Conservation (phyloP, 2,113 vertebrate genomes). For the Notarius quadriscutis region DNA sequence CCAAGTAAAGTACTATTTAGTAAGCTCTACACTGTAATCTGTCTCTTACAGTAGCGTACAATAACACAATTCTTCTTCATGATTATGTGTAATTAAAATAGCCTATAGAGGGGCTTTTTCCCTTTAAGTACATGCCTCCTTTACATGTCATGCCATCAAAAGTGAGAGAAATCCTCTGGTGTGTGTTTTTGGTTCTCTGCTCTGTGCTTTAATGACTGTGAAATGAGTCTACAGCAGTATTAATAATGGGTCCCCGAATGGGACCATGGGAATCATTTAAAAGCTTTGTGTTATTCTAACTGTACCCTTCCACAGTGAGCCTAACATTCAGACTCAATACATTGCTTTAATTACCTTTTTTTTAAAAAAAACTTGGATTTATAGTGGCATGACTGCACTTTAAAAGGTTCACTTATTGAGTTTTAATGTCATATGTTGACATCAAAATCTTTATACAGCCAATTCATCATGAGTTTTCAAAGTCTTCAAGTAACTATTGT, state of each 20-base stretch:
- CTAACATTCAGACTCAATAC: neutral
- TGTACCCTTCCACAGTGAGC: neutral
- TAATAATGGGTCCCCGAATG: conserved; percentile 6
- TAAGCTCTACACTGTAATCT: neutral
- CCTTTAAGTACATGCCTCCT: neutral
- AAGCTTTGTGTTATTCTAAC: neutral
- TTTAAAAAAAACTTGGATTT: neutral
- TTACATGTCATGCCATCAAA: conserved; percentile 6
- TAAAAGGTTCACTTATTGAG: neutral
- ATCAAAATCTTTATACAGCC: neutral
- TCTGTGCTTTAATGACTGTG: conserved; percentile 17
- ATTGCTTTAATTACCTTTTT: neutral
- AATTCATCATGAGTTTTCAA: neutral
- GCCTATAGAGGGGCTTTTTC: neutral
- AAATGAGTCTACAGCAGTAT: conserved; percentile 31
- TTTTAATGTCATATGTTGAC: neutral
- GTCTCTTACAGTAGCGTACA: neutral
- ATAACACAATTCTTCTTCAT: neutral
- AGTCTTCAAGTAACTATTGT: neutral
- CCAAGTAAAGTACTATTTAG: neutral
- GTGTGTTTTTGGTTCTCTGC: neutral
- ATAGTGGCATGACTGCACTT: neutral
- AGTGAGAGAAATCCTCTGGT: neutral
- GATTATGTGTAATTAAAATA: neutral
- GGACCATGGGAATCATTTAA: conserved; percentile 1